phyloP scores from a whole-genome alignment of 1,140 invertebrate species.

The Atopsyche davidsoni region DNA sequence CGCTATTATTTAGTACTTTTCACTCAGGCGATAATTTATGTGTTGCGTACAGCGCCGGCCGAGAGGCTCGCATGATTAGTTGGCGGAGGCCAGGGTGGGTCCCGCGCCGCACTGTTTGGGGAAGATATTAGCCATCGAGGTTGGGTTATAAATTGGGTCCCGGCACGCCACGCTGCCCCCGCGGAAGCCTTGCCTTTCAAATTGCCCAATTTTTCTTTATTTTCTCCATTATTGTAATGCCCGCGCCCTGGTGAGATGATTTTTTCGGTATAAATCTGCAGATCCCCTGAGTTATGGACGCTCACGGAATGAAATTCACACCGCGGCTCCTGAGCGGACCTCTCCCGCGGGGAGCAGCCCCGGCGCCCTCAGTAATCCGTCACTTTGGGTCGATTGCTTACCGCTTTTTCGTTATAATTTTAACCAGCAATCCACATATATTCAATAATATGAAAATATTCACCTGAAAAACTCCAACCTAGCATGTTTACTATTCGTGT shows the following conservation, averaged over 20 bases:
- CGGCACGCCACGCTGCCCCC: slow-evolving; percentile 14
- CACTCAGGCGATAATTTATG: background rate
- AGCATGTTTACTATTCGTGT: no score
- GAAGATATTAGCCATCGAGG: slow-evolving; percentile 22
- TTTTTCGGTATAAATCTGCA: no score
- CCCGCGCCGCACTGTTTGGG: slow-evolving; percentile 9
- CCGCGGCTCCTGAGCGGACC: no score
- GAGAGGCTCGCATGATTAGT: slow-evolving; percentile 3
- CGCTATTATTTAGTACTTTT: background rate
- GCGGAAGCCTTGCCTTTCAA: background rate
- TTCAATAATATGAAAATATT: no score
- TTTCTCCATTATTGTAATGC: slow-evolving; percentile 12
- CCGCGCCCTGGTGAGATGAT: background rate
- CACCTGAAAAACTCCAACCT: no score
- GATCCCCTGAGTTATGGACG: background rate
- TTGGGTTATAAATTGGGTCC: slow-evolving; percentile 17
- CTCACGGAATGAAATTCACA: no score
- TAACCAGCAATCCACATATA: no score
- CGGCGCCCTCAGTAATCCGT: no score
- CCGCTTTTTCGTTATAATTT: no score
- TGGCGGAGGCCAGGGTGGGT: background rate
- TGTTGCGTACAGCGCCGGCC: background rate
- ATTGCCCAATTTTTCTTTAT: slow-evolving; percentile 6
- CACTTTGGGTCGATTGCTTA: no score
- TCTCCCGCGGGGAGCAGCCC: no score